Evolutionary conservation across 2,888 invertebrate genomes (phyloP).

Genomic region (Aricia artaxerxes): DNA sequence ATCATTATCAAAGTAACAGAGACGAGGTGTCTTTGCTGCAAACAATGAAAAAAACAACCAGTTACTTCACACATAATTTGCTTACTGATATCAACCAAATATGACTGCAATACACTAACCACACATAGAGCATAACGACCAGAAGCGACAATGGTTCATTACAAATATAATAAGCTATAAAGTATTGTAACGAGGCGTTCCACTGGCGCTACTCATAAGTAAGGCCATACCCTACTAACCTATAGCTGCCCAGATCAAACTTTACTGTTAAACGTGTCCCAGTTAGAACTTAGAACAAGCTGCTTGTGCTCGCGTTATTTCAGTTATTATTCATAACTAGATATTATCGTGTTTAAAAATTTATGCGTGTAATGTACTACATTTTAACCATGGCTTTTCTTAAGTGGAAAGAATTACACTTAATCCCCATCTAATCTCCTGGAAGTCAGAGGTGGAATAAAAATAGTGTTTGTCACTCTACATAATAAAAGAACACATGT

Average conservation of each 20-base stretch:
- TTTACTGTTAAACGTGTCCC: constrained; percentile 21
- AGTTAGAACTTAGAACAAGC: constrained; percentile 8
- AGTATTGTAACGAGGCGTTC: constrained; percentile 1
- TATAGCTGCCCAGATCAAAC: constrained; percentile 12
- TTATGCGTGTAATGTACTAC: too few species aligned
- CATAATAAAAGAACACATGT: too few species aligned
- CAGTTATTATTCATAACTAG: too few species aligned
- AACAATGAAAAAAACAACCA: neutral
- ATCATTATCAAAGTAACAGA: too few species aligned
- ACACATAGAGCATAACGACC: constrained; percentile 4
- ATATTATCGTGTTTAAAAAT: too few species aligned
- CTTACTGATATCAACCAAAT: neutral
- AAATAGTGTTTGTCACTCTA: too few species aligned
- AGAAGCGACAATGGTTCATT: neutral
- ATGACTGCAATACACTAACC: neutral
- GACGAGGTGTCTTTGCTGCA: too few species aligned
- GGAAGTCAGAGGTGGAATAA: too few species aligned
- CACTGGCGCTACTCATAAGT: neutral
- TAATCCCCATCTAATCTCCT: too few species aligned
- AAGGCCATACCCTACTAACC: constrained; percentile 6
- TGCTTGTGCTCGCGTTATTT: neutral
- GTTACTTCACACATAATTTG: neutral
- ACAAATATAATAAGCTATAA: constrained; percentile 17
- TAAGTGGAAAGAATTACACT: too few species aligned
- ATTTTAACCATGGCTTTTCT: too few species aligned